phyloP scores from a whole-genome alignment of 2,888 invertebrate genomes.

The Colostygia pectinataria region DNA sequence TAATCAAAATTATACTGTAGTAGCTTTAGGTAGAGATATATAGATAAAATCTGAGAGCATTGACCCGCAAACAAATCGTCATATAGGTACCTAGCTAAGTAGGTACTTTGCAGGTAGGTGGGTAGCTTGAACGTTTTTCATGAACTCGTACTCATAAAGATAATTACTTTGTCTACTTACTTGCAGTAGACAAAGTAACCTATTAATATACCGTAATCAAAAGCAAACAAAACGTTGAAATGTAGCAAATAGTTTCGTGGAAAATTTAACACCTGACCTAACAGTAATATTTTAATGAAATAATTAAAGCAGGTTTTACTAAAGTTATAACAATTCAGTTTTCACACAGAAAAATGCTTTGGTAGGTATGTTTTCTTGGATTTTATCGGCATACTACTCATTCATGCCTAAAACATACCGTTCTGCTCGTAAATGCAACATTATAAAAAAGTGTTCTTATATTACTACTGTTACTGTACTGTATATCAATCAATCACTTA shows the following conservation, averaged over 20 bases:
- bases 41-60: constrained; percentile 16
- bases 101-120: not conserved
- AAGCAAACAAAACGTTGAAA: constrained; percentile 11
- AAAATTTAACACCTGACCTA: constrained; percentile 29
- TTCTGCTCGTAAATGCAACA: constrained; percentile 12
- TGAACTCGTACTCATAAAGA: not conserved
- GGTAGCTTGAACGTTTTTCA: not conserved
- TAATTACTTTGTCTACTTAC: not conserved
- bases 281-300: constrained; percentile 28
- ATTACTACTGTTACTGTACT: too few relatives aligned
- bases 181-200: not conserved
- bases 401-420: constrained; percentile 14
- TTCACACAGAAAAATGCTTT: not conserved
- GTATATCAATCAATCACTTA: too few relatives aligned
- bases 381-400: not conserved
- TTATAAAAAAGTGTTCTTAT: too few relatives aligned
- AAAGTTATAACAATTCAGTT: constrained; percentile 18
- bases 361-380: too few relatives aligned
- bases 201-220: constrained; percentile 1
- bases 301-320: constrained; percentile 30
- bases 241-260: constrained; percentile 1
- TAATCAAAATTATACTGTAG: constrained; percentile 17
- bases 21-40: constrained; percentile 8
- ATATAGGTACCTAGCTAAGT: constrained; percentile 1
- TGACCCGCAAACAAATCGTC: constrained; percentile 19